These are phyloP conservation scores for Anagrus nilaparvatae DNA, from an alignment of 1,140 invertebrate species.

Conservation along the genomic window DNA sequence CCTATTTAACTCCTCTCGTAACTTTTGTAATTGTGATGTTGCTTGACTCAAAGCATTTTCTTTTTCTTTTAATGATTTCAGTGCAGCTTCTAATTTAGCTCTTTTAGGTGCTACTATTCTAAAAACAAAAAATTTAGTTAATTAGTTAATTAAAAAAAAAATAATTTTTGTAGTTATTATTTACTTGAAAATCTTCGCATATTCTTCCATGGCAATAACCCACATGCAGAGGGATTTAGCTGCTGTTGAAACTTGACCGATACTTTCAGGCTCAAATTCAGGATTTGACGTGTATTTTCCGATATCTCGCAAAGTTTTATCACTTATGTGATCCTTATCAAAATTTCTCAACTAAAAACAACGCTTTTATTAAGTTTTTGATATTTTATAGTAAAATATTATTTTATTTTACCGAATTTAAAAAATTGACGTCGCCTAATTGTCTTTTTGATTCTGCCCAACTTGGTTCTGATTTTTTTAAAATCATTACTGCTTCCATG, in stretches of 20 bases:
- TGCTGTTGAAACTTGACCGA: conserved; percentile 66
- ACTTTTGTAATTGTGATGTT: conserved; percentile 60
- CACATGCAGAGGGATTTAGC: conserved; percentile 79
- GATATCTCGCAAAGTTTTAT: conserved; percentile 70
- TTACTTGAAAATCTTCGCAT: conserved; percentile 72
- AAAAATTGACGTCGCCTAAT: conserved; percentile 66
- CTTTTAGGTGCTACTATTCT: conserved; percentile 53
- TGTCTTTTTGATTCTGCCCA: conserved; percentile 80
- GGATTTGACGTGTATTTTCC: conserved; percentile 64
- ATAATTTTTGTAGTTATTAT: no score
- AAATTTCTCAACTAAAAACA: conserved; percentile 60
- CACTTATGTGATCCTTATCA: conserved; percentile 78
- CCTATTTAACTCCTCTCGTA: conserved; percentile 58
- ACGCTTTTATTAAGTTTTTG: not conserved
- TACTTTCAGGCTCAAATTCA: conserved; percentile 79
- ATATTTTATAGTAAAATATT: not conserved
- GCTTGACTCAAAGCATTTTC: conserved; percentile 64
- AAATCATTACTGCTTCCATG: conserved; percentile 79
- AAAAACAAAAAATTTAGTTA: not conserved
- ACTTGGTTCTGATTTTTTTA: conserved; percentile 64
- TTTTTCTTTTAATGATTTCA: conserved; percentile 62
- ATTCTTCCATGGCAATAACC: conserved; percentile 86
- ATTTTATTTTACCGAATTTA: conserved; percentile 40
- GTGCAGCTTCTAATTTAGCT: conserved; percentile 60
- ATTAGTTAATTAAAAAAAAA: no score